Conservation (phyloP, 2,113 vertebrate genomes). For the Conger conger region DNA sequence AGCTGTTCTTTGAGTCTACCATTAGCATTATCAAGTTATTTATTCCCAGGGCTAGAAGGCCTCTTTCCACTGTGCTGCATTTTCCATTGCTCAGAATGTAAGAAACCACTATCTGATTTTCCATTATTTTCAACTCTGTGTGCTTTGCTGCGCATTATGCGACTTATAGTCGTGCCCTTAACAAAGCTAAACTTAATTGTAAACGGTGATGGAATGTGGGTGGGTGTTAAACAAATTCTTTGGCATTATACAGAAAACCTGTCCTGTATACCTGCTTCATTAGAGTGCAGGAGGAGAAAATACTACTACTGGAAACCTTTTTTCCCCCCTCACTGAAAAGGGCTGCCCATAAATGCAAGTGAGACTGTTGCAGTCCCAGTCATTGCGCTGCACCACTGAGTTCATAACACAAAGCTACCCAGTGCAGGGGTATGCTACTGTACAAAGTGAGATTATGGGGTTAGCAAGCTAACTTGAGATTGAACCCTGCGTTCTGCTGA, state of each 20-base stretch:
- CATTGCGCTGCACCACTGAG: constrained; percentile 25
- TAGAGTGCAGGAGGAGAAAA: not conserved
- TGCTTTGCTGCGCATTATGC: constrained; percentile 35
- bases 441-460: too few relatives aligned
- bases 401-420: too few relatives aligned
- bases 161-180: constrained; percentile 37
- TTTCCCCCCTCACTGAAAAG: not conserved
- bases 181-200: not conserved
- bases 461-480: too few relatives aligned
- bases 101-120: constrained; percentile 65
- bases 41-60: constrained; percentile 65
- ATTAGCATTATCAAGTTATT: constrained; percentile 74
- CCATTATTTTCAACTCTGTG: constrained; percentile 66
- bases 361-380: not conserved
- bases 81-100: constrained; percentile 74
- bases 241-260: not conserved
- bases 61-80: constrained; percentile 76
- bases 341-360: not conserved
- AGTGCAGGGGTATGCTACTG: too few relatives aligned
- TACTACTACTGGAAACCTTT: not conserved
- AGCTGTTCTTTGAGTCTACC: constrained; percentile 62
- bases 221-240: not conserved
- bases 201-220: not conserved
- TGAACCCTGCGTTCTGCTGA: too few relatives aligned
- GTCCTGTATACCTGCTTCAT: not conserved